A percentile compares a stretch with the other conserved stretches of the same genome.
Evolutionary conservation across 1,140 invertebrate genomes (phyloP).

Genomic region (Drosophila novamexicana): DNA sequence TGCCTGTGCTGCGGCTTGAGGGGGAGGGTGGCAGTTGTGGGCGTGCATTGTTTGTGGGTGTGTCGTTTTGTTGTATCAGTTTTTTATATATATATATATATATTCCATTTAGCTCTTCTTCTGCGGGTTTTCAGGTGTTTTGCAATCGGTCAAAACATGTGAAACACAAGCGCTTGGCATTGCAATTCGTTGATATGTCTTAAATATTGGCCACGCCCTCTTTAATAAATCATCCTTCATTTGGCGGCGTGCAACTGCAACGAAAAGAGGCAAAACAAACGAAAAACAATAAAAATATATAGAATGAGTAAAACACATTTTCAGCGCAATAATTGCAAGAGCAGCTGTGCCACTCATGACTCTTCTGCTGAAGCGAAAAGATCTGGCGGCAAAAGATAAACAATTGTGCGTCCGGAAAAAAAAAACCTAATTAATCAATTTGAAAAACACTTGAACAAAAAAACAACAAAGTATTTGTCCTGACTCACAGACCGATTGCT

Average conservation of each 20-base stretch:
- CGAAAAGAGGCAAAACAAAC: neutral
- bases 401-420: too few relatives aligned
- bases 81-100: neutral
- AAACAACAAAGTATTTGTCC: too few relatives aligned
- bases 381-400: too few relatives aligned
- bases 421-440: too few relatives aligned
- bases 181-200: slow-evolving; percentile 78
- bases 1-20: neutral
- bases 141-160: slow-evolving; percentile 42
- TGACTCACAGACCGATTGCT: too few relatives aligned
- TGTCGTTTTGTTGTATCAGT: slow-evolving; percentile 24
- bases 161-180: slow-evolving; percentile 36
- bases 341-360: neutral
- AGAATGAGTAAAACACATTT: neutral
- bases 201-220: slow-evolving; percentile 58
- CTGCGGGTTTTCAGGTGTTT: slow-evolving; percentile 40
- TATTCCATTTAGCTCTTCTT: neutral
- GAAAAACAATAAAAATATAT: neutral
- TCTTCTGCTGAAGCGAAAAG: neutral
- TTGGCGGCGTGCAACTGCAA: slow-evolving; percentile 63
- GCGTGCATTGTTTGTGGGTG: neutral
- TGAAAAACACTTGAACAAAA: neutral
- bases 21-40: neutral
- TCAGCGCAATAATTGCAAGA: neutral
- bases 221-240: slow-evolving; percentile 10